Percentiles rank a stretch among this genome's conserved stretches.
These are phyloP conservation scores for Philopedon plagiatum DNA, from an alignment of 2,888 invertebrate genomes.

Conservation along the genomic window DNA sequence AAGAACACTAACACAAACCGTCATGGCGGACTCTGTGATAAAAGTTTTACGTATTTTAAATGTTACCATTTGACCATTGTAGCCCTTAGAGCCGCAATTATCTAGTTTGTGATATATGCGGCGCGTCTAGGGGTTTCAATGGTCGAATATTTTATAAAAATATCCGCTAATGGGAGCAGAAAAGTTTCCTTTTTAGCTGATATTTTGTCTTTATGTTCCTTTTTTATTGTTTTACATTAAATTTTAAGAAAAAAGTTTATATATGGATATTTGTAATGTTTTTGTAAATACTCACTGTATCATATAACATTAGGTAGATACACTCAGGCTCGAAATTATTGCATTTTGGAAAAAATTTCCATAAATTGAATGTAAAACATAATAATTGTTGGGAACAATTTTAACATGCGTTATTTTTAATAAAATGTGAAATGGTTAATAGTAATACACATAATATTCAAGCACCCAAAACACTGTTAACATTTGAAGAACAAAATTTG, in stretches of 20 bases:
- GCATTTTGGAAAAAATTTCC: no score
- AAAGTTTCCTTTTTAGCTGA: neutral
- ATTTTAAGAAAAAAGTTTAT: constrained; percentile 29
- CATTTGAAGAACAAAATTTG: no score
- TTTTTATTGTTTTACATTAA: constrained; percentile 25
- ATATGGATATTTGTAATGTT: constrained; percentile 29
- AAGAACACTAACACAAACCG: constrained; percentile 59
- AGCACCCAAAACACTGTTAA: no score
- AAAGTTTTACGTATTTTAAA: constrained; percentile 62
- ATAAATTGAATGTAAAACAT: no score
- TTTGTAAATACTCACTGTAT: constrained; percentile 32
- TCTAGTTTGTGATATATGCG: neutral
- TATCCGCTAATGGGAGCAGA: neutral
- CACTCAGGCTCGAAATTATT: no score
- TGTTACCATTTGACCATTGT: constrained; percentile 47
- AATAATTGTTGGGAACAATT: no score
- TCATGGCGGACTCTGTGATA: constrained; percentile 64
- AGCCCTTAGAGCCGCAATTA: neutral
- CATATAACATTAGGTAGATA: constrained; percentile 12
- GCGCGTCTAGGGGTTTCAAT: constrained; percentile 18
- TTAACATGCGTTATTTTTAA: no score
- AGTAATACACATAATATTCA: no score
- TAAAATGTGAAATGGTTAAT: no score
- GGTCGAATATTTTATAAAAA: constrained; percentile 13
- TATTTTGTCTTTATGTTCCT: constrained; percentile 27